Percentiles rank a stretch among this genome's conserved stretches.
Conservation (phyloP, 2,113 vertebrate species). For the Malurus melanocephalus region DNA sequence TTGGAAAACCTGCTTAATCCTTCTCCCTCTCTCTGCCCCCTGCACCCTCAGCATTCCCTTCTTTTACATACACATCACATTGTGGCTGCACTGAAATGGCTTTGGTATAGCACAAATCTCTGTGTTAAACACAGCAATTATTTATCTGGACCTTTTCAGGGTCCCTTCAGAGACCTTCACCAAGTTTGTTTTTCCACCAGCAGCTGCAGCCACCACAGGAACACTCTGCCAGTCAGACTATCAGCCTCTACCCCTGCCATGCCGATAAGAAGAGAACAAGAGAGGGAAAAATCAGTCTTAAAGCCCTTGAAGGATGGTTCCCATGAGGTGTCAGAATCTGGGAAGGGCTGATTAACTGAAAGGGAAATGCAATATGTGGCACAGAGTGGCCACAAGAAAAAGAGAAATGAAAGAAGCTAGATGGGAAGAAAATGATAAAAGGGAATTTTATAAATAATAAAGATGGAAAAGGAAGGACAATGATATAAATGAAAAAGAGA, state of each 20-base stretch:
- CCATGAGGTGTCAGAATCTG: not conserved
- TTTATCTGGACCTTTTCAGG: not conserved
- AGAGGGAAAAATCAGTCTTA: not conserved
- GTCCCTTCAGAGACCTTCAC: not conserved
- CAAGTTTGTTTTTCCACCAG: not conserved
- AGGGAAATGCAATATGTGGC: not conserved
- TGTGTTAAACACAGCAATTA: not conserved
- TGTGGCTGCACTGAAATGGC: not conserved
- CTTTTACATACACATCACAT: not conserved
- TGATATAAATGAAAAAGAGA: not conserved
- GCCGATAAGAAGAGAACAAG: not conserved
- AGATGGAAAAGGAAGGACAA: not conserved
- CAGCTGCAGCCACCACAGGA: not conserved
- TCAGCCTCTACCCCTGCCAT: not conserved
- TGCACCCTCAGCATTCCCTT: not conserved
- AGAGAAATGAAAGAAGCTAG: not conserved
- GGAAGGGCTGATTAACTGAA: not conserved
- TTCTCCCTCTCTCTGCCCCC: not conserved
- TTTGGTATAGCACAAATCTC: not conserved
- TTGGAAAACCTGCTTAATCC: not conserved
- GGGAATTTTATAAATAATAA: constrained; percentile 10
- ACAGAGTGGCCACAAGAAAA: not conserved
- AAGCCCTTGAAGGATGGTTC: not conserved
- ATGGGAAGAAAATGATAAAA: not conserved
- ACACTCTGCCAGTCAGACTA: not conserved